phyloP scores from a whole-genome alignment of 2,797 vertebrate species.

The Anabacerthia variegaticeps region DNA sequence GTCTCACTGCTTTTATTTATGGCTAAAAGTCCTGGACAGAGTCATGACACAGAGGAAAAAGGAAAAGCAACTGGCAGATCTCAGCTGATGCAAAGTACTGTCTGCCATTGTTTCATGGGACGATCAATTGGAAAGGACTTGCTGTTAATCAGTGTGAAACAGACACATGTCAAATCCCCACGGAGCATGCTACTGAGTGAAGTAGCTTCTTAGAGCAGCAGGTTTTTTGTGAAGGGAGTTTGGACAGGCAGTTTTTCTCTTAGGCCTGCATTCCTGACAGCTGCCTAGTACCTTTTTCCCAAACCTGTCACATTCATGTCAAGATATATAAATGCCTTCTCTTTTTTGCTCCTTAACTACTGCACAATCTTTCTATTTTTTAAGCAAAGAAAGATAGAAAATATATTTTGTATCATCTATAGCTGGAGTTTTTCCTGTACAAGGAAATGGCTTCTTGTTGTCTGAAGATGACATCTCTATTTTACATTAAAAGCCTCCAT shows the following conservation, averaged over 20 bases:
- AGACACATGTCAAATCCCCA: neutral
- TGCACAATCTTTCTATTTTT: neutral
- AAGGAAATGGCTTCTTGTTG: neutral
- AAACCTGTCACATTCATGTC: neutral
- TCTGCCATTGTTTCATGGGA: neutral
- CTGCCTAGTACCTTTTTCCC: neutral
- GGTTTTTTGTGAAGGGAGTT: neutral
- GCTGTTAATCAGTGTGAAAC: neutral
- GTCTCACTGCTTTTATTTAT: neutral
- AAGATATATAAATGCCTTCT: neutral
- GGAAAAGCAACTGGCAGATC: neutral
- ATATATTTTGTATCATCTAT: neutral
- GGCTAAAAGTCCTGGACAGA: neutral
- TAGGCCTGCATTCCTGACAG: neutral
- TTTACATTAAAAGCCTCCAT: slow-evolving; percentile 3
- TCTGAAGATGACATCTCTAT: neutral
- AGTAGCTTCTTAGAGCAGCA: neutral
- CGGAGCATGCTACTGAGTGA: neutral
- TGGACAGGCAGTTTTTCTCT: neutral
- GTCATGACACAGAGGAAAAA: neutral
- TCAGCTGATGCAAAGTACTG: neutral
- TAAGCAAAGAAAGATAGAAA: slow-evolving; percentile 9
- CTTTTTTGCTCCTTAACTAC: neutral
- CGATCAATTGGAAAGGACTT: neutral
- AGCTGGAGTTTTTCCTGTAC: neutral